Evolutionary conservation across 1,140 invertebrate genomes (phyloP), one percentile per base, ranked within the genome.

Genomic region (Neotoxoptera formosana): DNA sequence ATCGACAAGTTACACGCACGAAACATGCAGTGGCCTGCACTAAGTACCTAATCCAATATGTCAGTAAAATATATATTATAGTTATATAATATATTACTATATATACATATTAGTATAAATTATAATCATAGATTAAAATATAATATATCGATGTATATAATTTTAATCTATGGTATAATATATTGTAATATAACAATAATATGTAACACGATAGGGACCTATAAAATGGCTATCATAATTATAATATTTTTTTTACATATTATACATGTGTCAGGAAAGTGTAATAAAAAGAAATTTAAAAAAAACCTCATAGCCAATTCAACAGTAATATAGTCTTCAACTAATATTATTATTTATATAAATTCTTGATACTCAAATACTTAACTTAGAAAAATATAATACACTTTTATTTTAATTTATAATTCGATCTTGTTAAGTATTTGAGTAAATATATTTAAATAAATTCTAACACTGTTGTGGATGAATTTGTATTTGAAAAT

Each of bases 261-360:
- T 30, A 30, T n/a, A 76, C 6, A 76, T 34, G 14, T 76, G 60
- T 20, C n/a, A n/a, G 6, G 30, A n/a, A n/a, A n/a, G 14, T n/a
- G 14, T n/a, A 76, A 76, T 76, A 20, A 76, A 76, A n/a, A 17
- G 30, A 9, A 30, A 25, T 25, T 25, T 0, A 21, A 53, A 30
- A 76, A n/a, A 76, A n/a, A n/a, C n/a, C 0, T 0, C 20, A 53
- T 23, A 53, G 21, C 51, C 20, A 53, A 53, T 53, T 53, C 21
- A 53, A 7, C 51, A 0, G 21, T 53, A 53, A 20, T 53, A 53
- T 53, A 53, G 51, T 53, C 51, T 23, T 53, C 4, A 76, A 76
- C n/a, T 76, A 76, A n/a, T 76, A n/a, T 76, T 34, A n/a, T 76
- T 76, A 76, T n/a, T 76, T n/a, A 17, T n/a, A 76, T 76, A 67